Conservation (phyloP, 2,113 vertebrate species). For the Phalacrocorax brasilianus region DNA sequence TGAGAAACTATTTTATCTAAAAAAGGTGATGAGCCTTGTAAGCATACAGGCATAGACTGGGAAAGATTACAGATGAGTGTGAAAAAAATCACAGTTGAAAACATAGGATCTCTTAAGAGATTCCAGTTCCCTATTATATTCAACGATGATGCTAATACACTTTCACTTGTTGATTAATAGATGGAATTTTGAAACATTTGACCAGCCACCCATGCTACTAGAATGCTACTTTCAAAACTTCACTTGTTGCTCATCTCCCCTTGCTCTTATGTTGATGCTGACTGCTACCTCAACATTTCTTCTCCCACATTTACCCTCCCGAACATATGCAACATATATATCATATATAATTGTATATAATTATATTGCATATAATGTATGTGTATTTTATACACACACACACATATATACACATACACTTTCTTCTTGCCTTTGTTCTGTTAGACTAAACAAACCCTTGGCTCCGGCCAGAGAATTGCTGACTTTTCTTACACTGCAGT, state of each 20-base stretch:
- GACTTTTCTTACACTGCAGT: not conserved
- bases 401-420: not conserved
- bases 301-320: not conserved
- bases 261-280: not conserved
- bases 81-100: not conserved
- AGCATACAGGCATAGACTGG: not conserved
- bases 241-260: not conserved
- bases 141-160: not conserved
- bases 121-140: not conserved
- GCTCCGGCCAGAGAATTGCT: not conserved
- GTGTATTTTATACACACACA: not conserved
- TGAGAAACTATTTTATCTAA: not conserved
- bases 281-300: not conserved
- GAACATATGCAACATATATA: not conserved
- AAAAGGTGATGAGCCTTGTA: not conserved
- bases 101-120: not conserved
- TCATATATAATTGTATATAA: not conserved
- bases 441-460: not conserved
- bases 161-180: not conserved
- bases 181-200: not conserved
- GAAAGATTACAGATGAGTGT: not conserved
- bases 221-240: not conserved
- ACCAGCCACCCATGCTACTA: not conserved
- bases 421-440: not conserved
- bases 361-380: not conserved